These are phyloP conservation scores for Elephantulus edwardii DNA, from an alignment of 2,113 vertebrate genomes.

Conservation along the genomic window DNA sequence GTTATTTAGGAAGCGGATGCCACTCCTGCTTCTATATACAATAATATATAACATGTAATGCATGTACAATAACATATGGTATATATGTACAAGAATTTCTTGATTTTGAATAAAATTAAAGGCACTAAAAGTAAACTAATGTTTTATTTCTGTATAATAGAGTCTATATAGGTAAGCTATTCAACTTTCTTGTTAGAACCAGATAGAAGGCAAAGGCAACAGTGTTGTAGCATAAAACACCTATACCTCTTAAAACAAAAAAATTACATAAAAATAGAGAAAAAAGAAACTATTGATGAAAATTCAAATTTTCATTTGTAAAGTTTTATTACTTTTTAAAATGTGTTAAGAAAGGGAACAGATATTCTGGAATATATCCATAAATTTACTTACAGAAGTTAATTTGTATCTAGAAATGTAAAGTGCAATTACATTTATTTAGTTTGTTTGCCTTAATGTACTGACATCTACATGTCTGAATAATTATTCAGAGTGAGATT, in stretches of 20 bases:
- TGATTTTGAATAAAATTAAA: not conserved
- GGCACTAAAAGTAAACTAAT: not conserved
- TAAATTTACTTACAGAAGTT: conserved; percentile 26
- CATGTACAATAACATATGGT: too few species aligned
- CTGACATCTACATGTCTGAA: not conserved
- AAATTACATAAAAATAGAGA: not conserved
- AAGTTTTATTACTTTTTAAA: not conserved
- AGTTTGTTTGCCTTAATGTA: conserved; percentile 22
- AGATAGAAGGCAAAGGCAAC: not conserved
- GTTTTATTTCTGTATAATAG: not conserved
- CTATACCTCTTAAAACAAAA: not conserved
- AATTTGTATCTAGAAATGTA: not conserved
- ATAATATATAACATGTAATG: too few species aligned
- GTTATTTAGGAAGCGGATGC: too few species aligned
- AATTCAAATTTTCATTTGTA: not conserved
- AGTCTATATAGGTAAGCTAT: not conserved
- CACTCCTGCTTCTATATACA: too few species aligned
- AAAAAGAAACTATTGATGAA: not conserved
- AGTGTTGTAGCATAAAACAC: not conserved
- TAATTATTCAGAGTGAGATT: conserved; percentile 25
- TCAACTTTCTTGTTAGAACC: not conserved
- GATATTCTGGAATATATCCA: not conserved
- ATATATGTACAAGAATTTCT: not conserved
- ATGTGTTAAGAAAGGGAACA: not conserved
- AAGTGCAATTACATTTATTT: not conserved